phyloP scores from a whole-genome alignment of 2,888 invertebrate genomes.

The Philereme transversata region DNA sequence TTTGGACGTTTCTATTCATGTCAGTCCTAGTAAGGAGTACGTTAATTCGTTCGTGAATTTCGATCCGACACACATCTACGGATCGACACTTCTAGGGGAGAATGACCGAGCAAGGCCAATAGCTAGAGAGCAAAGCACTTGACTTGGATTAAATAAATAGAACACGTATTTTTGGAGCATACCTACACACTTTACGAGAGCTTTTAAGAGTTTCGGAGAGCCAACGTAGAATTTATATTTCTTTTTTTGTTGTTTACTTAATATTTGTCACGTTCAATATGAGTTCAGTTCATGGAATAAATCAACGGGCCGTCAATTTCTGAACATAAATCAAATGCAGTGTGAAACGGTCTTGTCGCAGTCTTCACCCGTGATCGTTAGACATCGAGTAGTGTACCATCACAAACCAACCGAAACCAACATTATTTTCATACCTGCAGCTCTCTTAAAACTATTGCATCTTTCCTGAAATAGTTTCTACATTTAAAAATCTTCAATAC shows the following conservation, averaged over 20 bases:
- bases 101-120: constrained; percentile 8
- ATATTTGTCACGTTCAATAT: too few species aligned
- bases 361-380: too few species aligned
- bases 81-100: constrained; percentile 4
- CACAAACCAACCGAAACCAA: too few species aligned
- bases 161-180: not conserved
- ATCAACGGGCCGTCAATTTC: too few species aligned
- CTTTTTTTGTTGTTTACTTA: too few species aligned
- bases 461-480: too few species aligned
- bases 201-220: not conserved
- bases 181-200: not conserved
- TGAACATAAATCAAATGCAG: too few species aligned
- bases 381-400: too few species aligned
- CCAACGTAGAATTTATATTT: too few species aligned
- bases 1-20: constrained; percentile 7
- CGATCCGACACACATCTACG: constrained; percentile 14
- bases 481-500: not conserved
- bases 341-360: too few species aligned
- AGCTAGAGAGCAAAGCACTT: not conserved
- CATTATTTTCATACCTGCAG: not conserved
- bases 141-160: not conserved
- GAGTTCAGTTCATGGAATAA: too few species aligned
- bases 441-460: not conserved
- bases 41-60: constrained; percentile 21
- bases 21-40: constrained; percentile 18